Evolutionary conservation across 2,888 invertebrate species (phyloP).

Genomic region (Nemotelus nigrinus): DNA sequence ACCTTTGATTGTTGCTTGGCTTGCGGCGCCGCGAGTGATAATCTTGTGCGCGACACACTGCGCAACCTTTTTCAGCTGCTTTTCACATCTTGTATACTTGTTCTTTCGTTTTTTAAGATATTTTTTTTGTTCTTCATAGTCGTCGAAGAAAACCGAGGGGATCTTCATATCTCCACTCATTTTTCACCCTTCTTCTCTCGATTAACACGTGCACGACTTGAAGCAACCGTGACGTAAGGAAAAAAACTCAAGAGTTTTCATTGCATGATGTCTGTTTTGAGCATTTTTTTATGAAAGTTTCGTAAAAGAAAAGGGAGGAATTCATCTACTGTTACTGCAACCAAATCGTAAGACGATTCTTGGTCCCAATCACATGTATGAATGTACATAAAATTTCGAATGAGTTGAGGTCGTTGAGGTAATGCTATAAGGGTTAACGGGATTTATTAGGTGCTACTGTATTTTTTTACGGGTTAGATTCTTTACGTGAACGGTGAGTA

Average conservation of each 20-base stretch:
- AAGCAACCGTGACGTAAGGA: neutral
- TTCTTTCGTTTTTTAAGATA: neutral
- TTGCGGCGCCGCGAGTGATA: conserved; percentile 27
- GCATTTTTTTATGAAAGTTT: neutral
- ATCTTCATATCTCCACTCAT: neutral
- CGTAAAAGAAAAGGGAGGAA: neutral
- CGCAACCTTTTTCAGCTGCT: conserved; percentile 39
- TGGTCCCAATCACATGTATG: neutral
- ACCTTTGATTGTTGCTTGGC: conserved; percentile 33
- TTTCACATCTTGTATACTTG: conserved; percentile 19
- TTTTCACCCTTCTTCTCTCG: conserved; percentile 21
- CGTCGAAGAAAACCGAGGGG: neutral
- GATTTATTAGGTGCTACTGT: conserved; percentile 46
- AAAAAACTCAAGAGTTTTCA: conserved; percentile 32
- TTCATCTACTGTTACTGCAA: conserved; percentile 19
- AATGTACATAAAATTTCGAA: neutral
- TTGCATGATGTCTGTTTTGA: conserved; percentile 1
- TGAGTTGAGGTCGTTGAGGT: neutral
- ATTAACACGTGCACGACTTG: conserved; percentile 41
- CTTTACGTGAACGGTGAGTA: conserved; percentile 21
- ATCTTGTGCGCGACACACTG: conserved; percentile 30
- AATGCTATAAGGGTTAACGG: conserved; percentile 43
- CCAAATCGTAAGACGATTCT: conserved; percentile 39
- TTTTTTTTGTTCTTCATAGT: neutral
- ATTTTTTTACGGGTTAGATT: conserved; percentile 5